Evolutionary conservation across 2,888 invertebrate genomes (phyloP).

Genomic region (Chaitophorus viminalis): DNA sequence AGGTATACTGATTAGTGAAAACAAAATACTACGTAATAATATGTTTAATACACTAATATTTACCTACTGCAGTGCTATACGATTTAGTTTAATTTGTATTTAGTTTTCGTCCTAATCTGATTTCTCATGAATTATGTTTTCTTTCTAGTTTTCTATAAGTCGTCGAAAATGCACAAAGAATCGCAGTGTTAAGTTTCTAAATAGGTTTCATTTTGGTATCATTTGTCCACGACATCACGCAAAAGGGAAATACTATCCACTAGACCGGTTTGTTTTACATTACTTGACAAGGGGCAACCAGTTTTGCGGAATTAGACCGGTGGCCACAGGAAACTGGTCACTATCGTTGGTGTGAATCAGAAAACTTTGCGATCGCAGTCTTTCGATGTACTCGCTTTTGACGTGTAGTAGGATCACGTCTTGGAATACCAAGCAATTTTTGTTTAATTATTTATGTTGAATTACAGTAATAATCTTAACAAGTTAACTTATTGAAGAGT

Average conservation of each 20-base stretch:
- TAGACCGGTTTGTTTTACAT: slow-evolving; percentile 48
- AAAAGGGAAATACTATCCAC: not conserved
- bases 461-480: not conserved
- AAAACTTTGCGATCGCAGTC: slow-evolving; percentile 17
- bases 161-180: slow-evolving; percentile 10
- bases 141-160: not conserved
- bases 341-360: not conserved
- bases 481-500: too few species aligned
- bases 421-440: not conserved
- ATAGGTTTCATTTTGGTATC: slow-evolving; percentile 20
- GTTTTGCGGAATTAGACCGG: slow-evolving; percentile 45
- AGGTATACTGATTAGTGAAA: too few species aligned
- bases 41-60: too few species aligned
- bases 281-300: slow-evolving; percentile 33
- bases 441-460: not conserved
- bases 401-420: not conserved
- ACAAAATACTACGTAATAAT: too few species aligned
- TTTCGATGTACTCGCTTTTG: not conserved
- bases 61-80: too few species aligned
- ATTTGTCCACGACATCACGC: not conserved
- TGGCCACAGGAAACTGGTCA: slow-evolving; percentile 25
- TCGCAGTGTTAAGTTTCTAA: slow-evolving; percentile 21
- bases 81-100: too few species aligned
- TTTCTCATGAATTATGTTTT: not conserved
- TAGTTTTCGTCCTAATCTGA: not conserved